These are phyloP conservation scores for Mustela nigripes DNA, from an alignment of 2,113 vertebrate genomes.

Conservation along the genomic window DNA sequence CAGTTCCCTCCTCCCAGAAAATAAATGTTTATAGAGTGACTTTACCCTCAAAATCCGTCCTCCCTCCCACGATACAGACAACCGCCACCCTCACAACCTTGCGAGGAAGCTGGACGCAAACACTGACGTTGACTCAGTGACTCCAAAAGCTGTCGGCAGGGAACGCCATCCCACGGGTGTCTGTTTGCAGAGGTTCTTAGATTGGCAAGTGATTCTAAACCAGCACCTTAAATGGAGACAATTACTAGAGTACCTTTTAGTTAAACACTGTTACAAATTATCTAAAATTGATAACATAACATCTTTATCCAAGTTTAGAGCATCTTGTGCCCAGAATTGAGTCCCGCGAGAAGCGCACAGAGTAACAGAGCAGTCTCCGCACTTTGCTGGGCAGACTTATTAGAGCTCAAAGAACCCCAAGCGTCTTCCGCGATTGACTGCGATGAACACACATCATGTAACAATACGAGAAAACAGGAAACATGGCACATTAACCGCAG, in stretches of 20 bases:
- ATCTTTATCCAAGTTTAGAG: background rate
- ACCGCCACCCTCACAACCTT: background rate
- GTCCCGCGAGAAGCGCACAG: background rate
- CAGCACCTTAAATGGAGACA: background rate
- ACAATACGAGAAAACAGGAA: background rate
- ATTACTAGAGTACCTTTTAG: background rate
- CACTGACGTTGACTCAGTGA: background rate
- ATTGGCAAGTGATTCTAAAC: background rate
- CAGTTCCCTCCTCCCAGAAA: background rate
- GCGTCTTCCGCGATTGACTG: background rate
- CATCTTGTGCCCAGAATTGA: background rate
- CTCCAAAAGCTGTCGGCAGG: background rate
- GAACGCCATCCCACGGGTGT: background rate
- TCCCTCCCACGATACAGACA: background rate
- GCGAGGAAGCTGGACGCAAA: too few species aligned
- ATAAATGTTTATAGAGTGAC: background rate
- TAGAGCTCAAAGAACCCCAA: background rate
- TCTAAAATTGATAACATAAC: background rate
- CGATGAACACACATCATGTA: rapidly evolving
- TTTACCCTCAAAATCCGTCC: background rate
- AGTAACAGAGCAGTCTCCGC: background rate
- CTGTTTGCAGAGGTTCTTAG: too few species aligned
- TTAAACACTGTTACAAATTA: background rate
- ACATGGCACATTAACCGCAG: background rate
- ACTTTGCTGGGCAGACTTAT: too few species aligned